Evolutionary conservation across 2,888 invertebrate genomes (phyloP).

Genomic region (Orthonychiurus folsomi): DNA sequence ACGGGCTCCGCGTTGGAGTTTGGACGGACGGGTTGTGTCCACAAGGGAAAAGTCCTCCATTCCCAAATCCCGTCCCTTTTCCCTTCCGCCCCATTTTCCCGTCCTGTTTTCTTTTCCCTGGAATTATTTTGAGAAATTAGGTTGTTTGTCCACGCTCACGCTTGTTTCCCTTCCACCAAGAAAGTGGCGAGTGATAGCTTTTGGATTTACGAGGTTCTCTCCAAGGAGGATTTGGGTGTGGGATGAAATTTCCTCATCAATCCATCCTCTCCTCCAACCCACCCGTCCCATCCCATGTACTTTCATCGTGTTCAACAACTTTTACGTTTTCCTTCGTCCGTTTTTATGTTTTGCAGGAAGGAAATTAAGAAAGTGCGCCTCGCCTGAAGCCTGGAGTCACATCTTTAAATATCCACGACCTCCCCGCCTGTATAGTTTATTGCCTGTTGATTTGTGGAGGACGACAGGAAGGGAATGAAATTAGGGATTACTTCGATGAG

Average conservation of each 20-base stretch:
- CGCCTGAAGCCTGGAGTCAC: background rate
- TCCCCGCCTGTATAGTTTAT: conserved; percentile 31
- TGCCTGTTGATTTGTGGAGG: conserved; percentile 39
- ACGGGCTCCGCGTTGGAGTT: too few species aligned
- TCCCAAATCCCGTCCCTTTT: background rate
- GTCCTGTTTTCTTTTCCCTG: background rate
- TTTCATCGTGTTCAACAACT: too few species aligned
- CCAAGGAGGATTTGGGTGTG: background rate
- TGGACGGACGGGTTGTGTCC: background rate
- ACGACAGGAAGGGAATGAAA: conserved; percentile 14
- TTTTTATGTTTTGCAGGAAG: too few species aligned
- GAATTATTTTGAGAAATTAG: background rate
- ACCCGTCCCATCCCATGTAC: too few species aligned
- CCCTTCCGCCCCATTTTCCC: too few species aligned
- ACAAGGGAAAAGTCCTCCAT: background rate
- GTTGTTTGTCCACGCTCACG: too few species aligned
- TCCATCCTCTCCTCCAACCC: too few species aligned
- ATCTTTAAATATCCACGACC: conserved; percentile 16
- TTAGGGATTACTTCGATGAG: conserved; percentile 38
- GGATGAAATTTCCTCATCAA: background rate
- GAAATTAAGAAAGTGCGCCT: background rate
- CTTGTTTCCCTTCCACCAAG: background rate
- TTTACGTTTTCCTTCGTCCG: too few species aligned
- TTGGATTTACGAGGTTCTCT: background rate
- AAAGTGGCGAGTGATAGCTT: background rate